Evolutionary conservation across 2,113 vertebrate genomes (phyloP).

Genomic region (Centropus bengalensis): DNA sequence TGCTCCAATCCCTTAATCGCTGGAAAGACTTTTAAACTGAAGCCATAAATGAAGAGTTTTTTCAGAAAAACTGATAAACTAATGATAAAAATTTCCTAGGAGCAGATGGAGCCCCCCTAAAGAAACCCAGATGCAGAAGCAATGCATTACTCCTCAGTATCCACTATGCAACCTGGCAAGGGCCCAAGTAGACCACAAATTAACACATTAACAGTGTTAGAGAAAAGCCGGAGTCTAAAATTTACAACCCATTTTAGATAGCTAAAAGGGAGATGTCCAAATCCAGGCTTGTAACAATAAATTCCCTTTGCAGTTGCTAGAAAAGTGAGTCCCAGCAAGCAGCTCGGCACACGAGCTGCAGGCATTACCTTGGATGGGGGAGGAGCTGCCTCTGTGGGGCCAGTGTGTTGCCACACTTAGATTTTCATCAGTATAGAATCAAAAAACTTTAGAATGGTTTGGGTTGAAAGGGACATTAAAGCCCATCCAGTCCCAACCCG

Average conservation of each 20-base stretch:
- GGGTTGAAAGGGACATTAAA: no score
- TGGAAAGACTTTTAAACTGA: neutral
- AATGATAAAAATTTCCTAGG: neutral
- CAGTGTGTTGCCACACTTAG: neutral
- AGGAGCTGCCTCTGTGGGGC: neutral
- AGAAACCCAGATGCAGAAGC: neutral
- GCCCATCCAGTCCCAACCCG: no score
- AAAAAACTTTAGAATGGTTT: no score
- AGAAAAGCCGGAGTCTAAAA: neutral
- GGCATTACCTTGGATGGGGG: rapidly evolving
- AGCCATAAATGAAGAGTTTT: neutral
- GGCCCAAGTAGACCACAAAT: neutral
- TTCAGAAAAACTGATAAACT: neutral
- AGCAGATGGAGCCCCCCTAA: neutral
- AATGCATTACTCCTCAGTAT: neutral
- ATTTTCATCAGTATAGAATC: neutral
- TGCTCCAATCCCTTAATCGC: neutral
- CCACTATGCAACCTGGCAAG: neutral
- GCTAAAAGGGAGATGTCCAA: neutral
- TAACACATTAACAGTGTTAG: neutral
- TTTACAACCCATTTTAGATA: neutral
- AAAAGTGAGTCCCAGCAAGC: neutral
- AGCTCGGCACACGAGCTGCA: neutral
- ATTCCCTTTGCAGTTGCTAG: neutral
- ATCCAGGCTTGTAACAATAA: neutral